Evolutionary conservation across 2,113 vertebrate species (phyloP), one percentile per base, ranked within the genome.

Genomic region (Malaclemys terrapin): DNA sequence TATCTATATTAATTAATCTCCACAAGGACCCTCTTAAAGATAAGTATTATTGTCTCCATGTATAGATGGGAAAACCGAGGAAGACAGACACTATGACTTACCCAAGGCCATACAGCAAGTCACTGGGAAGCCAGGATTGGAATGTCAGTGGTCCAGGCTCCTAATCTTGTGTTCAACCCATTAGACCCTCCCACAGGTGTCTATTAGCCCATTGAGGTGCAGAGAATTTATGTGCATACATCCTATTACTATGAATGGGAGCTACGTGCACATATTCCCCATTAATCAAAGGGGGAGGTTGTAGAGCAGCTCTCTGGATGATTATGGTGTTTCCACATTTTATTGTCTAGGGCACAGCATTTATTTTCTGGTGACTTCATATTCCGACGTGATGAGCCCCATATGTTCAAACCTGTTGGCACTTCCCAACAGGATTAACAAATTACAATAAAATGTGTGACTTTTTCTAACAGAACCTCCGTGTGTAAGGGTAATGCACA

Each of bases 381-480:
- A 82, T 78, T 50, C 22, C 25, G 35, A 65, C 27, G 17, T 88
- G 81, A 92, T 83, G 80, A 69, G 52, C 78, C 29, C 56, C 84
- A 76, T 88, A 89, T 88, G 89, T 85, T 81, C 24, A 65, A 50
- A 29, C 47, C 49, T 54, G 49, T 49, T 75, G 56, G 57, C 38
- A 17, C 72, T 80, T 79, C 76, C 75, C 62, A 79, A 87, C 72
- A 86, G 82, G 69, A 57, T 85, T 85, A 85, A 62, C 87, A 86
- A 85, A 89, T 90, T 76, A 27, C 49, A 81, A 80, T 80, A 83
- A 92, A 90, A 78, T 93, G 88, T 56, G 49, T 80, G 59, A 85
- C 49, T 65, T 80, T 56, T 50, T 82, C 62, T 81, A 82, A 29
- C 50, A 86, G 17, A 75, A 53, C 85, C 78, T 29, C 59, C 50